phyloP scores from a whole-genome alignment of 1,140 invertebrate genomes.

The Archivesica marissinica region DNA sequence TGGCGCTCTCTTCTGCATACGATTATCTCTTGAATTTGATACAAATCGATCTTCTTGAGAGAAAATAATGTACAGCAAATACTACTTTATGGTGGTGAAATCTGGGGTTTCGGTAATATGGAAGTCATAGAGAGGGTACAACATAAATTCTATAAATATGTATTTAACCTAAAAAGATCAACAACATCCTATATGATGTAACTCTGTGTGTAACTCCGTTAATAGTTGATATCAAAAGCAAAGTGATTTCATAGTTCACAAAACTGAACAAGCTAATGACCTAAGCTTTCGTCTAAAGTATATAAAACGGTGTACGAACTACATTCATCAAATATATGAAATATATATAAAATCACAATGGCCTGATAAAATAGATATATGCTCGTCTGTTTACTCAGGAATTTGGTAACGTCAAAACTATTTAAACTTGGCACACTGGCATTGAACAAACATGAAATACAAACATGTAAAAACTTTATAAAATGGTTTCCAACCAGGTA shows the following conservation, averaged over 20 bases:
- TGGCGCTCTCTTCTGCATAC: conserved; percentile 23
- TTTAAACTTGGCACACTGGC: conserved; percentile 21
- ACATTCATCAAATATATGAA: neutral
- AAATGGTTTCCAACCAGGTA: neutral
- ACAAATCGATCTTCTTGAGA: conserved; percentile 44
- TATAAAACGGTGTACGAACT: neutral
- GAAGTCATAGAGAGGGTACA: conserved; percentile 36
- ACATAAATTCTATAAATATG: conserved; percentile 37
- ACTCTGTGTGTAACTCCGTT: conserved; percentile 18
- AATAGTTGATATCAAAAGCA: neutral
- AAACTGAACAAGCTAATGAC: neutral
- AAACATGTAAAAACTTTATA: conserved; percentile 40
- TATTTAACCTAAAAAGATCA: conserved; percentile 23
- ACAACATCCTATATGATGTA: neutral
- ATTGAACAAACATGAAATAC: conserved; percentile 4
- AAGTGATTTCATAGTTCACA: conserved; percentile 40
- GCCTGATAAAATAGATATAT: neutral
- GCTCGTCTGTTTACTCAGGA: neutral
- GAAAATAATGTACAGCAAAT: conserved; percentile 22
- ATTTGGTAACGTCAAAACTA: conserved; percentile 7
- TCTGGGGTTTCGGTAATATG: conserved; percentile 45
- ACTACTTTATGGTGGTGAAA: conserved; percentile 40
- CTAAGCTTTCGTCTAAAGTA: neutral
- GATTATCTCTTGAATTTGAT: conserved; percentile 2
- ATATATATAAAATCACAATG: neutral